These are phyloP conservation scores for Sebastes steindachneri DNA, from an alignment of 2,797 vertebrate genomes.

Conservation along the genomic window DNA sequence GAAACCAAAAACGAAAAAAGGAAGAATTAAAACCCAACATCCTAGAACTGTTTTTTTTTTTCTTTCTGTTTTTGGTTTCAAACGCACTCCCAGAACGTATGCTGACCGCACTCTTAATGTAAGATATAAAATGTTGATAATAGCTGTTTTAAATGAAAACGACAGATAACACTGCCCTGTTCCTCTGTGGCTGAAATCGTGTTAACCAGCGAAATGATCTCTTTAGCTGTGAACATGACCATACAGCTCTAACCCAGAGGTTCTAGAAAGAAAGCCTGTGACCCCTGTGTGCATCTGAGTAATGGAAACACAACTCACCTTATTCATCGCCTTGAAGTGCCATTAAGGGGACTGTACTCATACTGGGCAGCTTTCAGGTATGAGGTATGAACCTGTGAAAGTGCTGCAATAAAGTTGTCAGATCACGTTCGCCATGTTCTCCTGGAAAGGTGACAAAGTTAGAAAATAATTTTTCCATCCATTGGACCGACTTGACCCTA, in stretches of 20 bases:
- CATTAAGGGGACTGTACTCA: not conserved
- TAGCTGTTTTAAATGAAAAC: not conserved
- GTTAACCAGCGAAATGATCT: not conserved
- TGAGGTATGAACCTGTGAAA: not conserved
- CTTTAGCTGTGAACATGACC: not conserved
- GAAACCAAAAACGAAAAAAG: no score
- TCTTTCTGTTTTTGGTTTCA: no score
- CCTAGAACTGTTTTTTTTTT: no score
- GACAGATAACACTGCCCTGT: not conserved
- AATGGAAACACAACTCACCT: not conserved
- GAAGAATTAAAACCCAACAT: no score
- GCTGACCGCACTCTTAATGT: not conserved
- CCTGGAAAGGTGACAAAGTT: constrained; percentile 11
- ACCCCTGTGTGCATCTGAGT: not conserved
- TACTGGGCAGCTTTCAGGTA: not conserved
- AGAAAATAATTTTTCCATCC: not conserved
- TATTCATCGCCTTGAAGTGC: not conserved
- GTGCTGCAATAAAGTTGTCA: not conserved
- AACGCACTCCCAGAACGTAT: no score
- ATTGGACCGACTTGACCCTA: not conserved
- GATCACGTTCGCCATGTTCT: not conserved
- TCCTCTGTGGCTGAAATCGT: not conserved
- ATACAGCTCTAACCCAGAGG: not conserved
- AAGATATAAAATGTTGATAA: not conserved
- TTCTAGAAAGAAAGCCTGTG: not conserved